Evolutionary conservation across 2,888 invertebrate species (phyloP), one percentile per base, ranked within the genome.

Genomic region (Phania funesta): DNA sequence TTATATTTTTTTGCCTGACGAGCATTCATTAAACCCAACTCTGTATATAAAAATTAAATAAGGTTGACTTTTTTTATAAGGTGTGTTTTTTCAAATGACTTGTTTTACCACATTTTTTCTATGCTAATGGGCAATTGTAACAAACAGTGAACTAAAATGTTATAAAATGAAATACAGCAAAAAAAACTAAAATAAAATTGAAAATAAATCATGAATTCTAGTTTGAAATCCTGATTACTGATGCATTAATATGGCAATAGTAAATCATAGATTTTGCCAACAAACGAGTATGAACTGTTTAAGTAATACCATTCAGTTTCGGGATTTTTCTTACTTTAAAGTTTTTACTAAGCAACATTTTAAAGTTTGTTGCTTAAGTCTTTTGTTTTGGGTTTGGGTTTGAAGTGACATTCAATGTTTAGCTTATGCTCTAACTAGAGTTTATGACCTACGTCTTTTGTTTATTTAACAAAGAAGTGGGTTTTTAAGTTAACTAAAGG

Each of bases 21-120:
- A 56, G 22, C 58, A 6, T 16, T 41, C n/a, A 38, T 58, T 9
- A 13, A 24, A 1, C 24, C 29, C 18, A 46, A 13, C 29, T 3
- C 62, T 24, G 20, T 35, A 35, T 32, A 1, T 20, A 48, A 41
- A 9, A 16, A 16, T 38, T 11, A 54, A 29, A 7, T 18, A 24
- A 41, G 9, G 16, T 35, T 70, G 16, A 13, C 7, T 38, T 68
- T 20, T 41, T 56, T 52, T 29, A 9, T 26, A 32, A 58, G 80
- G 75, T 70, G 80, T 80, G 75, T 35, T 75, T 35, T 58, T 50
- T 9, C 73, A 41, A 48, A 46, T 41, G 48, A 80, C 75, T 80
- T 32, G 75, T 52, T 70, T 80, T 68, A 35, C 75, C 64, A 80
- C 70, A 80, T 75, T 70, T 75, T 44, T 68, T 62, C 16, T 68